Evolutionary conservation across 2,888 invertebrate genomes (phyloP).

Genomic region (Chloroclysta siterata): DNA sequence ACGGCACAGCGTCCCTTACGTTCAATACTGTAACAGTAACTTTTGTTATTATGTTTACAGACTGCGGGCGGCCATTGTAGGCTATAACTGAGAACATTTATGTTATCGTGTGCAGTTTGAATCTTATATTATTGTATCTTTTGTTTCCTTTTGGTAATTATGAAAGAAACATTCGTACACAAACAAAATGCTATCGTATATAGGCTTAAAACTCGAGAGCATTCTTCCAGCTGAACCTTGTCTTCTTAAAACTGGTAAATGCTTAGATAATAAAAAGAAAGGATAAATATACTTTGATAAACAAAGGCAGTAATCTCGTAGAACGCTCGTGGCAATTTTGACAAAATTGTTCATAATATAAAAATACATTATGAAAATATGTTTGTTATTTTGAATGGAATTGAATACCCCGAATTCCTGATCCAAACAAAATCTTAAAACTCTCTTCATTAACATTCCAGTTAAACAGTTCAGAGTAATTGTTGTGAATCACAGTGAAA

Average conservation of each 20-base stretch:
- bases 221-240: no score
- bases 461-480: conserved; percentile 57
- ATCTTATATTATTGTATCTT: neutral
- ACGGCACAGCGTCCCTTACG: conserved; percentile 34
- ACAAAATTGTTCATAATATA: no score
- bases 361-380: neutral
- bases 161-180: no score
- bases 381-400: neutral
- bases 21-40: conserved; percentile 37
- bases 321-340: no score
- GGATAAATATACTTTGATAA: no score
- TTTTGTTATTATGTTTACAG: conserved; percentile 39
- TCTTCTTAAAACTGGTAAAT: no score
- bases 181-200: no score
- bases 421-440: conserved; percentile 29
- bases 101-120: conserved; percentile 8
- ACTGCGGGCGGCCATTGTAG: conserved; percentile 23
- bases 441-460: conserved; percentile 69
- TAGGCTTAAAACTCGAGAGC: no score
- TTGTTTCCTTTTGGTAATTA: conserved; percentile 2
- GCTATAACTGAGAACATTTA: conserved; percentile 19
- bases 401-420: conserved; percentile 13
- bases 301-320: no score
- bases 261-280: no score
- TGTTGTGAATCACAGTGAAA: conserved; percentile 52